Evolutionary conservation across 2,888 invertebrate species (phyloP).

Genomic region (Pecten maximus): DNA sequence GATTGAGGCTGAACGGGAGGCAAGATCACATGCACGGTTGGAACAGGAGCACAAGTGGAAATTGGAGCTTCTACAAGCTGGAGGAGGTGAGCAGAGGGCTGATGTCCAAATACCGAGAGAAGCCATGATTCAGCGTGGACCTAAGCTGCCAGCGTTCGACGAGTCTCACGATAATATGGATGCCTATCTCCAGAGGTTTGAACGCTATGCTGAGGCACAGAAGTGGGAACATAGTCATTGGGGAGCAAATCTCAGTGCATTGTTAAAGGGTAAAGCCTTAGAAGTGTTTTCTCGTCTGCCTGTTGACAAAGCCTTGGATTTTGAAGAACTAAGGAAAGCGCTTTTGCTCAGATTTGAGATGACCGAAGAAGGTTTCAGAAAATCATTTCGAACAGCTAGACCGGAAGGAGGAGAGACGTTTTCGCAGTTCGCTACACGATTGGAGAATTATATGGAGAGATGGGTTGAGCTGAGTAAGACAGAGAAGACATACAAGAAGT

Average conservation of each 20-base stretch:
- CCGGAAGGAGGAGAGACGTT: constrained; percentile 51
- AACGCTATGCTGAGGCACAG: background rate
- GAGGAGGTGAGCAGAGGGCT: too few relatives aligned
- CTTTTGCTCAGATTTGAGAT: constrained; percentile 49
- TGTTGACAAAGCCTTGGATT: constrained; percentile 44
- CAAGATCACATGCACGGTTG: too few relatives aligned
- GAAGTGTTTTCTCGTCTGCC: constrained; percentile 49
- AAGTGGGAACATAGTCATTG: background rate
- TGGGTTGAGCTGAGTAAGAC: constrained; percentile 49
- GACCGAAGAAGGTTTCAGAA: constrained; percentile 51
- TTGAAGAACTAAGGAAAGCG: constrained; percentile 48
- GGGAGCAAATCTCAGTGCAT: constrained; percentile 44
- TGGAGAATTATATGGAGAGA: constrained; percentile 49
- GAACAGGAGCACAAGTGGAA: too few relatives aligned
- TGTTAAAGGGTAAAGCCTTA: constrained; percentile 52
- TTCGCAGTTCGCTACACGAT: constrained; percentile 41
- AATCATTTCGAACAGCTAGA: constrained; percentile 45
- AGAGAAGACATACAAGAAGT: constrained; percentile 24
- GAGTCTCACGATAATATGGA: constrained; percentile 39
- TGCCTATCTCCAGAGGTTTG: background rate
- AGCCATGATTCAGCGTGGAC: too few relatives aligned
- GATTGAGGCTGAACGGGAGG: too few relatives aligned
- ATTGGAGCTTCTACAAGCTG: too few relatives aligned
- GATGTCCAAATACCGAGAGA: too few relatives aligned
- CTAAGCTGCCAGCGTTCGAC: constrained; percentile 10